Evolutionary conservation across 2,113 vertebrate genomes (phyloP), one percentile per base, ranked within the genome.

Genomic region (Zootoca vivipara): DNA sequence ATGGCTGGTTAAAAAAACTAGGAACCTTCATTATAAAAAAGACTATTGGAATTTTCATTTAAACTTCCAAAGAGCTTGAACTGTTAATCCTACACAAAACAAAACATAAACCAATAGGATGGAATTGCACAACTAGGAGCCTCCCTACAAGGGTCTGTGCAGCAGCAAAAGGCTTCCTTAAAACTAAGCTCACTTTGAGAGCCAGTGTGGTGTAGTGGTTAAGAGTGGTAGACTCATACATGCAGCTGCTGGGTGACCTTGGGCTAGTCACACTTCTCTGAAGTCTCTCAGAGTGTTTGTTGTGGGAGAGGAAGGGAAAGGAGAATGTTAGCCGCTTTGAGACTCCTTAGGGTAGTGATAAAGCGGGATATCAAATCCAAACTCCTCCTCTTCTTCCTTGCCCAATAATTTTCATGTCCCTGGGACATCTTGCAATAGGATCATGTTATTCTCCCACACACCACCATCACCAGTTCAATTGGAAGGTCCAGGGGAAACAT

Each of bases 61-160:
- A 16, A 83, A 94, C 92, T 70, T 93, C 91, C 77, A 30, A 81
- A 85, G 91, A 79, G 18, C 85, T 24, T 85, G 83, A 80, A 88
- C 73, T 85, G 78, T 83, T 92, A 92, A 77, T 87, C 16, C 38
- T 62, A 72, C 91, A 86, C 81, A 70, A 86, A 70, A 30, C 28
- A 35, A 87, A 81, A 0, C 70, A 79, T 93, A 89, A 93, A 93
- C 89, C 93, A 94, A 65, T 90, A 92, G 84, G 74, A 91, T 92
- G 67, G 77, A 93, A 89, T 92, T 91, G 93, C 92, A 95, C 82
- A 91, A 89, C 90, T 88, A 93, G 92, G 92, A 42, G 42, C 26
- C 28, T 90, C 87, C 90, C 86, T 90, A 89, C 89, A 92, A 26
- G 79, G 89, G 87, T 87, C n/a, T 67, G 69, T 75, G 90, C 90